phyloP scores from a whole-genome alignment of 2,888 invertebrate species.

The Boloria selene region DNA sequence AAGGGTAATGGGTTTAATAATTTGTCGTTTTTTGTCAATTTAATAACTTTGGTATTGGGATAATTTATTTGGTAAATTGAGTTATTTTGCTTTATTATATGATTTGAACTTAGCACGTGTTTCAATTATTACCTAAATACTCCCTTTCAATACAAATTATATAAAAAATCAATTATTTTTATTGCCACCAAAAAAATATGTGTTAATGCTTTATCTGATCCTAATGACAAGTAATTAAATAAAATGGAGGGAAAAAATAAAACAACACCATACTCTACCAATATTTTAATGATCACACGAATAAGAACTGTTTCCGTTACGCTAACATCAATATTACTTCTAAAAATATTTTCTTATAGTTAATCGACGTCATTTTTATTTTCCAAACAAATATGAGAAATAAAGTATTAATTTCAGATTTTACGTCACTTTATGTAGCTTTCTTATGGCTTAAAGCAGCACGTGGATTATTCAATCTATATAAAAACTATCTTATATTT shows the following conservation, averaged over 20 bases:
- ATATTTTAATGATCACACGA: slow-evolving; percentile 61
- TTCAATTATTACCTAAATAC: not conserved
- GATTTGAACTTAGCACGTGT: slow-evolving; percentile 1
- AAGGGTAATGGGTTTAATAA: slow-evolving; percentile 20
- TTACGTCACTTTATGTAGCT: not conserved
- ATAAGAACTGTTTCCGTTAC: slow-evolving; percentile 51
- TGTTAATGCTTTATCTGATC: too few relatives aligned
- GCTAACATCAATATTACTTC: slow-evolving; percentile 58
- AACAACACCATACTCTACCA: slow-evolving; percentile 48
- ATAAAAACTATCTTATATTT: slow-evolving; percentile 10
- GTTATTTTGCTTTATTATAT: slow-evolving; percentile 17
- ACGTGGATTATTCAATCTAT: not conserved
- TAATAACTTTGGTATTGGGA: slow-evolving; percentile 5
- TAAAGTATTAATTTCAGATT: not conserved
- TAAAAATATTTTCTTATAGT: slow-evolving; percentile 44
- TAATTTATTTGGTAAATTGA: slow-evolving; percentile 20
- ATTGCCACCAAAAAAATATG: not conserved
- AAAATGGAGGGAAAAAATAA: slow-evolving; percentile 37
- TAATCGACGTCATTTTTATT: slow-evolving; percentile 1
- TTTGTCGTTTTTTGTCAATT: slow-evolving; percentile 30
- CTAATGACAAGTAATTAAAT: not conserved
- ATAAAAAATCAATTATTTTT: not conserved
- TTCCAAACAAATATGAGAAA: not conserved
- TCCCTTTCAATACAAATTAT: not conserved
- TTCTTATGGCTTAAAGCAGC: too few relatives aligned